phyloP scores from a whole-genome alignment of 35 echinoderm and acorn worm species.

The Hemicentrotus pulcherrimus region DNA sequence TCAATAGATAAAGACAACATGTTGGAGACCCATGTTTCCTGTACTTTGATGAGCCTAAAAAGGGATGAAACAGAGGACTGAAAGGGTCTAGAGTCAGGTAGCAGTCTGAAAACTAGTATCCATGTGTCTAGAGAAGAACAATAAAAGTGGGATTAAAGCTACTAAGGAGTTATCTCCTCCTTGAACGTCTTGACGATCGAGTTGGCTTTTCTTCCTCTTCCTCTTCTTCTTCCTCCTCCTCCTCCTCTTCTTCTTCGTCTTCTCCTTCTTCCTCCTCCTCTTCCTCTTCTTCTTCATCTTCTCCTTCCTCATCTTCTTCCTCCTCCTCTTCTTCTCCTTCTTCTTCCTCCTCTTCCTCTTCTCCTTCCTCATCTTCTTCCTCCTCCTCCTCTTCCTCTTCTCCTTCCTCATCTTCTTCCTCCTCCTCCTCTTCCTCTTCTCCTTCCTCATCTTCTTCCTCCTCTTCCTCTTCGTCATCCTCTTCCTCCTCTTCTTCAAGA shows the following conservation, averaged over 20 bases:
- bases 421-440: not conserved
- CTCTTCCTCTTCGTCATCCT: not conserved
- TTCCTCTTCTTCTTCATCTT: constrained; percentile 34
- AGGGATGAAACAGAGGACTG: too few relatives aligned
- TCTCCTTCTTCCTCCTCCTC: constrained; percentile 1
- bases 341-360: constrained; percentile 13
- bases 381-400: constrained; percentile 33
- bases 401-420: constrained; percentile 20
- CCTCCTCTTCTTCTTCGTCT: constrained; percentile 31
- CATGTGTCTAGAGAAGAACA: not conserved
- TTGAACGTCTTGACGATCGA: not conserved
- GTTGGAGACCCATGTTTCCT: too few relatives aligned
- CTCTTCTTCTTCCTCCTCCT: constrained; percentile 16
- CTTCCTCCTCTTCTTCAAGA: not conserved
- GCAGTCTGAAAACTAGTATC: too few relatives aligned
- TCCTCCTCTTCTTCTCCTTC: constrained; percentile 15
- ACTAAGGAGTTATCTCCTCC: not conserved
- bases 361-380: not conserved
- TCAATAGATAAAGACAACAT: too few relatives aligned
- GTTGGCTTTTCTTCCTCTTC: not conserved
- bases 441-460: constrained; percentile 27
- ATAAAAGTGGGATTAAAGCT: too few relatives aligned
- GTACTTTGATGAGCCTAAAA: too few relatives aligned
- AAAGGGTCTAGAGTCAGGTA: too few relatives aligned
- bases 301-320: not conserved